Percentiles rank a stretch among this genome's conserved stretches.
Evolutionary conservation across 2,113 vertebrate species (phyloP).

Genomic region (Apaloderma vittatum): DNA sequence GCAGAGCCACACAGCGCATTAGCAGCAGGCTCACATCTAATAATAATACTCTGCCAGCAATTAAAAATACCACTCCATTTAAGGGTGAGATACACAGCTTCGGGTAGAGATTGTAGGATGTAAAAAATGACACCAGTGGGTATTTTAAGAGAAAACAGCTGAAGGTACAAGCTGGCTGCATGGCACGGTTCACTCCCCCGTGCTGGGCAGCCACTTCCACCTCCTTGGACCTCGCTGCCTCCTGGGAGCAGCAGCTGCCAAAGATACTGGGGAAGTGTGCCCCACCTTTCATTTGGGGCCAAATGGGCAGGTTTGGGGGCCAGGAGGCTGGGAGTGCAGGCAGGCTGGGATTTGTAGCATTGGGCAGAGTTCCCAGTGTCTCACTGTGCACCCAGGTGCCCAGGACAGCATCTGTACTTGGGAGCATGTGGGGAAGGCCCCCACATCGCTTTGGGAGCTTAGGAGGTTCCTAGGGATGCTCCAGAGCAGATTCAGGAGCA

Average conservation of each 20-base stretch:
- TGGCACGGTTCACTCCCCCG: not conserved
- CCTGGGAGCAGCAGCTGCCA: not conserved
- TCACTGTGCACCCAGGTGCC: not conserved
- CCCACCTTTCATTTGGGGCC: not conserved
- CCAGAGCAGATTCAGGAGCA: not conserved
- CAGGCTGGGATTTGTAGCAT: not conserved
- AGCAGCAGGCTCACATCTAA: constrained; percentile 17
- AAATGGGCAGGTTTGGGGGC: not conserved
- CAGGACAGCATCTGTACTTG: not conserved
- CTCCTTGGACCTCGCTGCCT: accelerated
- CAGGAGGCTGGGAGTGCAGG: not conserved
- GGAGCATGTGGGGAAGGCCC: not conserved
- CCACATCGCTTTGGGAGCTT: not conserved
- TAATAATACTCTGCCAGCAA: constrained; percentile 55
- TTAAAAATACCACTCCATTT: constrained; percentile 65
- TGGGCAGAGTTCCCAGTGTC: not conserved
- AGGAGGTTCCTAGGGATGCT: not conserved
- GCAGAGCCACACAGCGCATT: not conserved
- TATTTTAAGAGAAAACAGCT: constrained; percentile 68
- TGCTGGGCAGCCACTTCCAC: accelerated
- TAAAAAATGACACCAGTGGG: constrained; percentile 59
- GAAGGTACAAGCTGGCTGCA: constrained; percentile 41
- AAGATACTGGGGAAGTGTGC: not conserved
- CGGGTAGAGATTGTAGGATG: constrained; percentile 53
- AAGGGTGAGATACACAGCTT: constrained; percentile 61